A percentile compares a stretch with the other conserved stretches of the same genome.
Conservation (phyloP, 2,113 vertebrate genomes). For the Alligator mississippiensis region DNA sequence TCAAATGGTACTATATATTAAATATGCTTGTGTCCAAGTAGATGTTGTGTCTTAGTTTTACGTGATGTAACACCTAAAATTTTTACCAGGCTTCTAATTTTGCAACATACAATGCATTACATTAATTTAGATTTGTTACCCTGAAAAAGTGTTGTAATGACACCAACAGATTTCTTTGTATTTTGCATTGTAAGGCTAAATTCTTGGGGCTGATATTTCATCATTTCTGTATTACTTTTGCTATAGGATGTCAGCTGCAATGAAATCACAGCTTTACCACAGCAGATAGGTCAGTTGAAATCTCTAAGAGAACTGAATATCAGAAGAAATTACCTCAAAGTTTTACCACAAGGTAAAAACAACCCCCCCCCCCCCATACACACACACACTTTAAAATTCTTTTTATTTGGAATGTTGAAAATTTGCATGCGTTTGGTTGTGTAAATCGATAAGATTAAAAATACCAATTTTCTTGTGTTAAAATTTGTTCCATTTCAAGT, state of each 20-base stretch:
- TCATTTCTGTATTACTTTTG: constrained; percentile 35
- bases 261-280: constrained; percentile 92
- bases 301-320: constrained; percentile 91
- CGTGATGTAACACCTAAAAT: background rate
- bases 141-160: background rate
- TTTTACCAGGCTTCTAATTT: background rate
- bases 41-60: background rate
- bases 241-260: constrained; percentile 96
- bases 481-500: background rate
- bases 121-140: background rate
- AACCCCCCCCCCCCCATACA: background rate
- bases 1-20: background rate
- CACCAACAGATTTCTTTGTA: background rate
- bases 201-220: background rate
- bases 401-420: background rate
- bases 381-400: background rate
- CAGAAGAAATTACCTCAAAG: constrained; percentile 91
- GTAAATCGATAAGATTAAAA: background rate
- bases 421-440: background rate
- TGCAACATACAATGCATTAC: background rate
- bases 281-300: constrained; percentile 90
- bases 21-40: background rate
- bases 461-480: background rate
- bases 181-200: background rate
- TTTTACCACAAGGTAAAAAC: constrained; percentile 91